Base-by-base conservation (phyloP, 2,888 invertebrate genomes). In the Suillia variegata region DNA sequence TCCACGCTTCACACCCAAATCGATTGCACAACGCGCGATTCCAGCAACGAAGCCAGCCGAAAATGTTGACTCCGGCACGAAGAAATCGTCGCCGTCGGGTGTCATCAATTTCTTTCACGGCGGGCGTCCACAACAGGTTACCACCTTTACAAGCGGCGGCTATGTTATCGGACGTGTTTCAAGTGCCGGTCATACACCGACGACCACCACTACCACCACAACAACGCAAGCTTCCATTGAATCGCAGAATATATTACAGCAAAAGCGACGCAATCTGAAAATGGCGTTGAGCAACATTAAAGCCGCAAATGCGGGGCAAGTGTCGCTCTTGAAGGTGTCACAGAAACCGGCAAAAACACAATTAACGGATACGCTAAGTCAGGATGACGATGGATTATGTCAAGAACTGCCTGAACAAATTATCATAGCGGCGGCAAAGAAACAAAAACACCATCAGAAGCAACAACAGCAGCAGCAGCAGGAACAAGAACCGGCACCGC, bases 241-340 rank as follows among this genome's bases (percentile, higher is more conserved):
- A 5, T 58, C 71, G 1, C 71, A 49, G 17, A 74, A 68, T 45
- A 62, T 73, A 1, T 31, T 76, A 17, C 76, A 76, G 49, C 78
- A 79, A 54, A 80, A 79, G 60, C 68, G 77, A 1, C 71, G 71
- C 12, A 79, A 79, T 66, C 67, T 79, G 12, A 79, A 78, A 47
- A 73, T 70, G 49, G 68, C 78, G 2, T 52, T 80, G 24, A 77
- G 68, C 51, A 77, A 75, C 33, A 77, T 74, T 1, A 74, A 71
- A 59, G 70, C 73, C 34, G 67, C 71, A 8, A 71, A 67, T 42
- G 66, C 71, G 5, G 78, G 76, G 0, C 79, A 79, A 52, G 69
- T 79, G 2, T 79, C 79, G 1, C 60, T 78, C 38, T 59, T 78
- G 2, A 78, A 78, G 53, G 63, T 70, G 2, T 61, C 75, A 2